Percentiles rank a stretch among this genome's conserved stretches.
phyloP scores from a whole-genome alignment of 2,797 vertebrate species.

The Vultur gryphus region DNA sequence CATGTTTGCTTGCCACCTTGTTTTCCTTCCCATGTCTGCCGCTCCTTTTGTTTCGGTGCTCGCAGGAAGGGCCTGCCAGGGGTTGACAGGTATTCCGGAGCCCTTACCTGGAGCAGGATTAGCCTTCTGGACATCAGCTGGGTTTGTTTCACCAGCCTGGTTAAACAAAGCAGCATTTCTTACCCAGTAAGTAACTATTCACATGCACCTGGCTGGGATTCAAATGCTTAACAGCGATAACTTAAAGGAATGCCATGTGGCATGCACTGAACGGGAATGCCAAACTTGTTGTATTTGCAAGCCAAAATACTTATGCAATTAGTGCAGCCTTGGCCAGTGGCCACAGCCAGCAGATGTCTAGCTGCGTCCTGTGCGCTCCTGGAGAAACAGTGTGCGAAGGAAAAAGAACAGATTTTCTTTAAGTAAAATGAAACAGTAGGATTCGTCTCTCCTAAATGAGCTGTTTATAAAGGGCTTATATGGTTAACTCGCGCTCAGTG shows the following conservation, averaged over 20 bases:
- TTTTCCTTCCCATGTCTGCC: not conserved
- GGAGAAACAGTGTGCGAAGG: not conserved
- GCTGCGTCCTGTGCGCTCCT: not conserved
- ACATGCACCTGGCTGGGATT: not conserved
- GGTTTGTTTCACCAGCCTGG: not conserved
- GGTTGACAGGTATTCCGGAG: not conserved
- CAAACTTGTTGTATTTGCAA: not conserved
- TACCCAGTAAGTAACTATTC: not conserved
- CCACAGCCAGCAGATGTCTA: constrained; percentile 37
- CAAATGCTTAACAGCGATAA: not conserved
- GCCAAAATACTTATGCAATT: not conserved
- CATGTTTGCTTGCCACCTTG: not conserved
- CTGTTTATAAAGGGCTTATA: not conserved
- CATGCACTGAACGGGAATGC: not conserved
- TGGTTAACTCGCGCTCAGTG: fast-evolving
- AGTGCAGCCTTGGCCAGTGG: constrained; percentile 35
- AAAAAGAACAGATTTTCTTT: not conserved
- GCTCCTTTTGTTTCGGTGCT: not conserved
- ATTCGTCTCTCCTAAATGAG: not conserved
- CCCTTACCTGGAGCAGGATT: not conserved
- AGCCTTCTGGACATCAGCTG: not conserved
- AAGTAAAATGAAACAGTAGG: not conserved
- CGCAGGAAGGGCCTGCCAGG: not conserved
- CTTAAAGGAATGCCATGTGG: not conserved
- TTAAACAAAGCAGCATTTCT: not conserved